phyloP scores from a whole-genome alignment of 2,888 invertebrate genomes.

The Meteorus colon region DNA sequence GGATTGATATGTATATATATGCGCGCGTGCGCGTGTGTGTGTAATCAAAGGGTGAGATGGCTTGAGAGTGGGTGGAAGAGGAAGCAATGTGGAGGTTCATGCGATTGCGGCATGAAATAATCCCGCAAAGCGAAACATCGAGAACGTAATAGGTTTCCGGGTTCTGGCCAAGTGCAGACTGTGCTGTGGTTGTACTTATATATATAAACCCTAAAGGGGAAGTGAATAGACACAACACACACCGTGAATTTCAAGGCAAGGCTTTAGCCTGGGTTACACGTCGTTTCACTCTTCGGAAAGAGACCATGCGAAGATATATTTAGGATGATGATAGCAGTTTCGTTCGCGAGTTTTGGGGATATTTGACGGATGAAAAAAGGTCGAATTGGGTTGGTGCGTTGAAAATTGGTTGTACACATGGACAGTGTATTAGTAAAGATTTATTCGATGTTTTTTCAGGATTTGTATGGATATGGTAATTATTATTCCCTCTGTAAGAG shows the following conservation, averaged over 20 bases:
- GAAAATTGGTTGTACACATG: background rate
- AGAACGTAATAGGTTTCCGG: constrained; percentile 60
- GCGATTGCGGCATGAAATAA: constrained; percentile 65
- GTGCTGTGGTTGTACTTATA: constrained; percentile 24
- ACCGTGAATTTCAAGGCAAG: background rate
- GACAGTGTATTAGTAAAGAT: background rate
- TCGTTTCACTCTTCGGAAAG: constrained; percentile 21
- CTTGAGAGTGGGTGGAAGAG: background rate
- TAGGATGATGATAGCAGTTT: background rate
- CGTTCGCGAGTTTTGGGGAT: background rate
- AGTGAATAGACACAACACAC: background rate
- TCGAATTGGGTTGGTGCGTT: background rate
- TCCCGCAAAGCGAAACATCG: constrained; percentile 63
- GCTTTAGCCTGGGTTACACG: constrained; percentile 26
- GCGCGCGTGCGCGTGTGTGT: constrained; percentile 36
- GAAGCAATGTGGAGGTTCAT: constrained; percentile 49
- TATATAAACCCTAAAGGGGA: background rate
- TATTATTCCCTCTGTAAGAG: too few species aligned
- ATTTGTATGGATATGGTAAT: too few species aligned
- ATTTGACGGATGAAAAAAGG: constrained; percentile 22
- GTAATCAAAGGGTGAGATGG: background rate
- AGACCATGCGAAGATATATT: background rate
- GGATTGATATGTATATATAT: constrained; percentile 45
- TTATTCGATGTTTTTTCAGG: too few species aligned
- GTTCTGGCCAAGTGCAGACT: constrained; percentile 28